Evolutionary conservation across 2,113 vertebrate genomes (phyloP).

Genomic region (Rhipidura dahli): DNA sequence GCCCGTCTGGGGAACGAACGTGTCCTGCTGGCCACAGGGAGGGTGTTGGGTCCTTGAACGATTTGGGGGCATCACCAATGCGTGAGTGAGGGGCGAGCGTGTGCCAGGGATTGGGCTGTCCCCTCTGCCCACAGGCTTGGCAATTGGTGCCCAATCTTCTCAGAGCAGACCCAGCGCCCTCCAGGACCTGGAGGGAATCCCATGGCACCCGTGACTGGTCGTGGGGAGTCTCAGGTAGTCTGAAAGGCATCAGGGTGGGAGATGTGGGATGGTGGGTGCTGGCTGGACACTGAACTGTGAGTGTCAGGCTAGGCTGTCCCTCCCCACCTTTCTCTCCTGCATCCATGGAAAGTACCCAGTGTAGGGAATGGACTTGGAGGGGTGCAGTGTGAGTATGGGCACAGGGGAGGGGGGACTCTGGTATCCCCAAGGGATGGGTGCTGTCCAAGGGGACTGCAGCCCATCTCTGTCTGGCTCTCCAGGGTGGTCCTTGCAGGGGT

Average conservation of each 20-base stretch:
- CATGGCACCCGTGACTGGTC: accelerated
- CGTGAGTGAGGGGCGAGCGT: accelerated
- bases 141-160: not conserved
- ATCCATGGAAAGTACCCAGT: not conserved
- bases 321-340: not conserved
- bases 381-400: accelerated
- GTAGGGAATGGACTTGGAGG: not conserved
- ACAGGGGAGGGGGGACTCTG: not conserved
- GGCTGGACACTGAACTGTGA: not conserved
- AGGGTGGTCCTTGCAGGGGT: not conserved
- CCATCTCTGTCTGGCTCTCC: accelerated
- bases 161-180: accelerated
- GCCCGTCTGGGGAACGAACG: accelerated
- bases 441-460: not conserved
- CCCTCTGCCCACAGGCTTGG: not conserved
- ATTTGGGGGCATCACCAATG: not conserved
- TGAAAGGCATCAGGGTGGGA: not conserved
- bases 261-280: not conserved
- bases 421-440: not conserved
- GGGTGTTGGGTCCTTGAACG: not conserved
- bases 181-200: not conserved
- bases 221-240: not conserved
- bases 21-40: not conserved
- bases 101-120: not conserved
- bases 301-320: not conserved